phyloP scores from a whole-genome alignment of 2,797 vertebrate species.

The Brachyrhaphis roseni region DNA sequence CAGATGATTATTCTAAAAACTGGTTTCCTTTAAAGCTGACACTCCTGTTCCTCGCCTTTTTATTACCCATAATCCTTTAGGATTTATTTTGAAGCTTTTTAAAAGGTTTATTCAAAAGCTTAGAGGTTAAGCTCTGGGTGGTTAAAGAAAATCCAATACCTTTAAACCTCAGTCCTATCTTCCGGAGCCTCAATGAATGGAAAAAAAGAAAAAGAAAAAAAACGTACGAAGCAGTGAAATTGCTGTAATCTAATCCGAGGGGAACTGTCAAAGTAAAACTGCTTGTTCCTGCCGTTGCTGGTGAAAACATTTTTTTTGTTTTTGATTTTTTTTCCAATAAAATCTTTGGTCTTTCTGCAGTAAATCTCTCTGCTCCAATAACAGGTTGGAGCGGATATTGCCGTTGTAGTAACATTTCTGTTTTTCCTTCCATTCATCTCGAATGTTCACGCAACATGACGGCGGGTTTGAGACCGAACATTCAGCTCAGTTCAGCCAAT shows the following conservation, averaged over 20 bases:
- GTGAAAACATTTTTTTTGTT: neutral
- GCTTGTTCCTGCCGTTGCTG: neutral
- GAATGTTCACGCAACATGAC: neutral
- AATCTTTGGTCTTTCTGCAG: neutral
- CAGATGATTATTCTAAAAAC: neutral
- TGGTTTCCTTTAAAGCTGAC: neutral
- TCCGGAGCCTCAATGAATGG: neutral
- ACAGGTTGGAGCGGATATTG: neutral
- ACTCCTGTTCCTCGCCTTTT: conserved; percentile 4
- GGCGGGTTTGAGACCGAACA: neutral
- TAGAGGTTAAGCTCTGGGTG: neutral
- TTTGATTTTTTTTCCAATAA: neutral
- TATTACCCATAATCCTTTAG: conserved; percentile 8
- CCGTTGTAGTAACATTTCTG: neutral
- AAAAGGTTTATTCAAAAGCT: conserved; percentile 15
- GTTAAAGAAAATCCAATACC: conserved; percentile 5
- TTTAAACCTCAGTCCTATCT: neutral
- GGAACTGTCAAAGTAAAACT: neutral
- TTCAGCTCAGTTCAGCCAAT: neutral
- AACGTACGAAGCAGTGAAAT: neutral
- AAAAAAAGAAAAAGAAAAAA: neutral
- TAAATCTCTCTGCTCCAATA: neutral
- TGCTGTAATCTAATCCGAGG: neutral
- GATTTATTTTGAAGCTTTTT: conserved; percentile 15
- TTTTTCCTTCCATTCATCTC: neutral